Evolutionary conservation across 2,797 vertebrate species (phyloP).

Genomic region (Phrynocephalus vlangalii): DNA sequence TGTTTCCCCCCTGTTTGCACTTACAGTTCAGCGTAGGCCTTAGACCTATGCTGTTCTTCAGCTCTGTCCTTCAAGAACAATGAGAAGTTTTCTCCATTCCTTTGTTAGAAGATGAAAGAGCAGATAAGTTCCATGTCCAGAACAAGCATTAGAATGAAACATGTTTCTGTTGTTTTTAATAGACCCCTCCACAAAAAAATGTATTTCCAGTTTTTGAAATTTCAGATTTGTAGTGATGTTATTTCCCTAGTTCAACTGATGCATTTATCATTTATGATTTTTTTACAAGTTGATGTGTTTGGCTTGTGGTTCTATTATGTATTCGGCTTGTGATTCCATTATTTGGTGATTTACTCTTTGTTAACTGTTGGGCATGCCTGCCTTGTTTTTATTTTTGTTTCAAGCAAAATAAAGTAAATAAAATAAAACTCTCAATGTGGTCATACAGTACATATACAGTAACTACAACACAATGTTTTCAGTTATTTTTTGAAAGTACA

Average conservation of each 20-base stretch:
- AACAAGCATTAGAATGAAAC: not conserved
- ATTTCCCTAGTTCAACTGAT: not conserved
- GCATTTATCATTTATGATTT: not conserved
- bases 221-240: not conserved
- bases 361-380: not conserved
- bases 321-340: not conserved
- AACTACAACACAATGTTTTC: not conserved
- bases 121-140: not conserved
- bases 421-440: not conserved
- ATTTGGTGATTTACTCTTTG: not conserved
- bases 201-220: not conserved
- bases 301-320: too few relatives aligned
- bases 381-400: not conserved
- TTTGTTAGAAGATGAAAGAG: constrained; percentile 7
- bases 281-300: not conserved
- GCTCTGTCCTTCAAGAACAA: not conserved
- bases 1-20: constrained; percentile 44
- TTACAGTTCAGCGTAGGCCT: constrained; percentile 33
- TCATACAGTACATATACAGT: not conserved
- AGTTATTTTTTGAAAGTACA: not conserved
- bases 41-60: constrained; percentile 1
- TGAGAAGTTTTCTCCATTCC: not conserved
- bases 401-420: not conserved
- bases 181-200: not conserved
- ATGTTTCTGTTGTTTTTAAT: not conserved